A percentile compares a stretch with the other conserved stretches of the same genome.
phyloP scores from a whole-genome alignment of 2,797 vertebrate species.

The Onychomys leucogaster region DNA sequence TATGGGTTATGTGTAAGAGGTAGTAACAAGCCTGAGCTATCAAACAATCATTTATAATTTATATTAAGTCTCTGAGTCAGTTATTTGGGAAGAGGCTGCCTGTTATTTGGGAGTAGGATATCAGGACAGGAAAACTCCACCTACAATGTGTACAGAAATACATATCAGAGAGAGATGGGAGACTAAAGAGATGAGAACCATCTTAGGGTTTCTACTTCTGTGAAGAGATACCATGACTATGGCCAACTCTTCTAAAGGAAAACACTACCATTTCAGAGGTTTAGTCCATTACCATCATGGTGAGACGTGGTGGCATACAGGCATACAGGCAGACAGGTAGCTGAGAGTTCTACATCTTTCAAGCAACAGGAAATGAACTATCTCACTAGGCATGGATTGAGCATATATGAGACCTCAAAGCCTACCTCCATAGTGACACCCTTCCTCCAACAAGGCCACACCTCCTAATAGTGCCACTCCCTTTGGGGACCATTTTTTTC shows the following conservation, averaged over 20 bases:
- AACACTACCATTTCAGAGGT: not conserved
- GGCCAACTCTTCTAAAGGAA: not conserved
- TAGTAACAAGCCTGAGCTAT: no score
- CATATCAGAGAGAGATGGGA: not conserved
- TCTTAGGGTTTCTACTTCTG: not conserved
- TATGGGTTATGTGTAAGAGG: no score
- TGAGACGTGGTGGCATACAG: no score
- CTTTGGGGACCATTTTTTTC: not conserved
- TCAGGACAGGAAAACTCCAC: no score
- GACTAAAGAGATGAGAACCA: not conserved
- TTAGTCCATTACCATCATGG: not conserved
- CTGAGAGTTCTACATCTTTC: not conserved
- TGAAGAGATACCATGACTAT: not conserved
- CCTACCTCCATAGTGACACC: not conserved
- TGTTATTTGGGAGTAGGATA: no score
- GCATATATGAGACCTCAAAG: not conserved
- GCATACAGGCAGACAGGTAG: not conserved
- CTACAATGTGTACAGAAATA: not conserved
- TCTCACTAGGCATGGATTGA: not conserved
- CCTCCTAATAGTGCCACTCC: not conserved
- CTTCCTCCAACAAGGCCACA: not conserved
- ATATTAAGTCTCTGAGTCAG: no score
- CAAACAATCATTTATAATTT: no score
- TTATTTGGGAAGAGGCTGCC: no score
- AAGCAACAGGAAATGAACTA: not conserved